Conservation (phyloP, 2,797 vertebrate genomes). For the Bradypus variegatus region DNA sequence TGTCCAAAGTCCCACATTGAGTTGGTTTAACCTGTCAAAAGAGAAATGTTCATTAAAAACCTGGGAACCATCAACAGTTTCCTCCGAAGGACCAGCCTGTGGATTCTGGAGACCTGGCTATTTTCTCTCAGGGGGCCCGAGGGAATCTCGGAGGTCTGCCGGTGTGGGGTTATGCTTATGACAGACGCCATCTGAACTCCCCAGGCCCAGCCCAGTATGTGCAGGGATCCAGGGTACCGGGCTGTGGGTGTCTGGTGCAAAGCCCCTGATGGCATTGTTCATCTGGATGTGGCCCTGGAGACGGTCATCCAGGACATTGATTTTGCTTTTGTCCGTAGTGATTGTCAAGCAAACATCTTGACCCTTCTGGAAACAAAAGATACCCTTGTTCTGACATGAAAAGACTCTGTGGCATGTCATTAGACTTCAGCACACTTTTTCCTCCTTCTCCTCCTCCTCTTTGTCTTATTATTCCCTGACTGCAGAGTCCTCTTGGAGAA, state of each 20-base stretch:
- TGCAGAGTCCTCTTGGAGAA: conserved; percentile 42
- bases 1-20: background rate
- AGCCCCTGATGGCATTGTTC: conserved; percentile 57
- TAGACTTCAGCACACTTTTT: background rate
- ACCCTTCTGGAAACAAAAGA: conserved; percentile 72
- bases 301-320: conserved; percentile 68
- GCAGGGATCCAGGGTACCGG: background rate
- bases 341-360: conserved; percentile 71
- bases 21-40: background rate
- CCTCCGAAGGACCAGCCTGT: background rate
- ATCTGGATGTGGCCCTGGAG: conserved; percentile 67
- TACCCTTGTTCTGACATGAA: conserved; percentile 58
- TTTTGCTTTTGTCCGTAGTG: conserved; percentile 74
- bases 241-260: conserved; percentile 55
- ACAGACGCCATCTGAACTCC: conserved; percentile 28
- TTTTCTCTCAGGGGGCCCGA: background rate
- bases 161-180: background rate
- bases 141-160: background rate
- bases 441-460: conserved; percentile 46
- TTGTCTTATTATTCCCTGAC: conserved; percentile 52
- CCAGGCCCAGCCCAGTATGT: conserved; percentile 12
- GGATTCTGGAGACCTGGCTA: background rate
- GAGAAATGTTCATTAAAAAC: background rate
- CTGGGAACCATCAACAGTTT: background rate
- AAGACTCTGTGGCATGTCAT: conserved; percentile 50